Evolutionary conservation across 1,140 invertebrate genomes (phyloP).

Genomic region (Trissolcus basalis): DNA sequence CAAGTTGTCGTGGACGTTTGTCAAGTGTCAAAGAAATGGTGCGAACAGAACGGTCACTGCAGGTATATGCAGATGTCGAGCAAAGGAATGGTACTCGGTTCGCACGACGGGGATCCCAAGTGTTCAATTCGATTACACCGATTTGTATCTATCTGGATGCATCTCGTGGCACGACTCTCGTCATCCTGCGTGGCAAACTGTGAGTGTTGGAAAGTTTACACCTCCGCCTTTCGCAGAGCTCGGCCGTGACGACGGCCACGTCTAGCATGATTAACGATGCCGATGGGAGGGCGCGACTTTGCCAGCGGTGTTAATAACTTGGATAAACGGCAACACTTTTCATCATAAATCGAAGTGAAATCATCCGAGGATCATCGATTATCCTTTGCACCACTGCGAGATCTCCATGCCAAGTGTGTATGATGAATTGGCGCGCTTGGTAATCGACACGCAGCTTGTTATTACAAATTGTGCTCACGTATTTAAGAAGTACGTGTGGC

Average conservation of each 20-base stretch:
- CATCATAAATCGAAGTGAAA: constrained; percentile 41
- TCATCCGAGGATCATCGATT: constrained; percentile 50
- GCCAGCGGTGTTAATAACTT: constrained; percentile 38
- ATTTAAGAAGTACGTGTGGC: background rate
- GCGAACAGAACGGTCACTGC: constrained; percentile 16
- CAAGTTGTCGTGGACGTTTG: too few relatives aligned
- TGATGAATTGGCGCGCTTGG: constrained; percentile 32
- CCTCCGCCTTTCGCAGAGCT: constrained; percentile 3
- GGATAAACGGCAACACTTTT: constrained; percentile 49
- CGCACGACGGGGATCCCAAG: constrained; percentile 34
- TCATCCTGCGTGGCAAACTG: constrained; percentile 38
- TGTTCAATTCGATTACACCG: constrained; percentile 53
- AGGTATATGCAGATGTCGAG: constrained; percentile 33
- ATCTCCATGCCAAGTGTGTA: constrained; percentile 14
- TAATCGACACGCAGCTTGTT: constrained; percentile 24
- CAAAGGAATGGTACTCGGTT: constrained; percentile 5
- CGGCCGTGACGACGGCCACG: constrained; percentile 17
- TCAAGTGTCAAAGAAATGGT: too few relatives aligned
- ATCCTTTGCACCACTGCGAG: constrained; percentile 11
- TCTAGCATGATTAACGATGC: constrained; percentile 42
- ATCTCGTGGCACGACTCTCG: constrained; percentile 39
- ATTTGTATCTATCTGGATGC: constrained; percentile 42
- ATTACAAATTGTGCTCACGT: constrained; percentile 27
- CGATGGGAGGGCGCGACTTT: constrained; percentile 35
- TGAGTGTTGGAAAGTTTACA: constrained; percentile 16